Evolutionary conservation across 1,140 invertebrate genomes (phyloP), one percentile per base, ranked within the genome.

Genomic region (Diorhabda elongata): DNA sequence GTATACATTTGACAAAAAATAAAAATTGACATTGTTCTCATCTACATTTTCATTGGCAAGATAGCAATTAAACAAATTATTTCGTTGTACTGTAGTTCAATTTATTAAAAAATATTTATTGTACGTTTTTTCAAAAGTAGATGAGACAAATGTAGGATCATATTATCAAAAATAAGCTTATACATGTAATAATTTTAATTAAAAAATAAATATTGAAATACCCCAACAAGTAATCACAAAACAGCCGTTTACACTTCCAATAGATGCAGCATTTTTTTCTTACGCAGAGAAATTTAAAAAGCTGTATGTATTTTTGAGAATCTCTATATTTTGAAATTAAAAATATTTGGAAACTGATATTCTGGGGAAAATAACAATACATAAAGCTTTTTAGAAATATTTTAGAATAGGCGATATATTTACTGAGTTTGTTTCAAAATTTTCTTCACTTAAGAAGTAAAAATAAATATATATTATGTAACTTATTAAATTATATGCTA

Each of bases 41-140:
- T 56, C 63, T 52, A 64, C 63, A 64, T 56, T 42, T 57, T 41
- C 43, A 67, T 45, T 60, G 65, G 65, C 65, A 67, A 67, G 65
- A 67, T 56, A 42, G n/a, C 41, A 26, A 11, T 47, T 63, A 52
- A 59, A 44, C n/a, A 65, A 59, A 60, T 11, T 44, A 58, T 44
- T 67, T 67, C 65, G 65, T 67, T 67, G 65, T 67, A 67, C 52
- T 58, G 52, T 60, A 67, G 65, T 56, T 67, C 65, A 42, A 56
- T 7, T 56, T 26, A 44, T 64, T 64, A 26, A 52, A 64, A 52
- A 64, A 64, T 52, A 52, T 52, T 45, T 64, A 64, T 64, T 64
- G 63, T 64, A 64, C 44, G 52, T 64, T n/a, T 26, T 62, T 62
- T 11, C 44, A 64, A 52, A 26, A 41, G 62, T 64, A 47, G 47